Conservation (phyloP, 35 echinoderm and acorn worm species). For the Ophiothrix spiculata region DNA sequence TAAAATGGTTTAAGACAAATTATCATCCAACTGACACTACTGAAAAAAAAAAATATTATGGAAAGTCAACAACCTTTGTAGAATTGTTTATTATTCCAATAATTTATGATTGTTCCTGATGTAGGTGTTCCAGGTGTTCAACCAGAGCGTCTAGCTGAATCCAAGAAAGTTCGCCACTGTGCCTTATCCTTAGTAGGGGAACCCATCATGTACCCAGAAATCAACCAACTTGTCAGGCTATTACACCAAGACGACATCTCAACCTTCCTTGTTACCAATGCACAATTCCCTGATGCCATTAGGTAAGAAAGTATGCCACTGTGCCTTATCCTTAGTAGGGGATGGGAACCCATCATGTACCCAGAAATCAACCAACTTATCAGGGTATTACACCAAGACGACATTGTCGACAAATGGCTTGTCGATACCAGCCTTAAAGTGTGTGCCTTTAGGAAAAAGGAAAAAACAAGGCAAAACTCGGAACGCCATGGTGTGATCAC, state of each 20-base stretch:
- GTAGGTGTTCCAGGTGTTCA: conserved; percentile 92
- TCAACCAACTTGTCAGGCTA: conserved; percentile 68
- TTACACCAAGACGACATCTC: conserved; percentile 83
- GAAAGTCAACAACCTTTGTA: too few species aligned
- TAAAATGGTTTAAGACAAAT: too few species aligned
- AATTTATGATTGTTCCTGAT: neutral
- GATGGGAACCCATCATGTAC: conserved; percentile 99
- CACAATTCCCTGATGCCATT: conserved; percentile 98
- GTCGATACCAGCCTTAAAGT: too few species aligned
- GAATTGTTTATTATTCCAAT: too few species aligned
- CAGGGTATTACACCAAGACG: conserved; percentile 58
- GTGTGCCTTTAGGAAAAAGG: too few species aligned
- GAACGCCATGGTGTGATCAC: too few species aligned
- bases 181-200: conserved; percentile 95
- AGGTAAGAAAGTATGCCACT: conserved; percentile 86
- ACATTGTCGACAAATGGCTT: too few species aligned
- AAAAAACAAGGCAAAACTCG: too few species aligned
- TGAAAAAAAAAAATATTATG: too few species aligned
- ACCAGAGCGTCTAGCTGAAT: conserved; percentile 76
- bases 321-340: conserved; percentile 92
- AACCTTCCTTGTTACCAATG: conserved; percentile 97
- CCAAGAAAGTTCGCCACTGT: conserved; percentile 89
- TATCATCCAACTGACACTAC: too few species aligned
- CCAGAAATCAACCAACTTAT: conserved; percentile 89
- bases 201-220: conserved; percentile 99